These are phyloP conservation scores for Esox niger DNA, from an alignment of 2,113 vertebrate species.

Conservation along the genomic window DNA sequence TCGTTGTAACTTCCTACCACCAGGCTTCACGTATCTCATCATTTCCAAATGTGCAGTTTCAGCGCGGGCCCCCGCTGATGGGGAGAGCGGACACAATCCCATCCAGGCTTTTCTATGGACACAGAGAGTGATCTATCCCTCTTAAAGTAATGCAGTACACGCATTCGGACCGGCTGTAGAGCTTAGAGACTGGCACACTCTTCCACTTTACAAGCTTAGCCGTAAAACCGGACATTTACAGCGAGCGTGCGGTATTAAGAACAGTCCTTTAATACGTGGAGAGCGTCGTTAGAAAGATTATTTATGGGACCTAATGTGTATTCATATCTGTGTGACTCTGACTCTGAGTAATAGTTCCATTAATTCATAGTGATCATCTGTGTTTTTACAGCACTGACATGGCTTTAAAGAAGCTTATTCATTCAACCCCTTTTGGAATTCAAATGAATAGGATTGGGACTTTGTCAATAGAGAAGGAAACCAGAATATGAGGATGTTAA, in stretches of 20 bases:
- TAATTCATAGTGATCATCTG: conserved; percentile 52
- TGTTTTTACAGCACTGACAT: conserved; percentile 21
- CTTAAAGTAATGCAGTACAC: conserved; percentile 60
- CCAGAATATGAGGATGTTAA: not conserved
- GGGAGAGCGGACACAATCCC: conserved; percentile 31
- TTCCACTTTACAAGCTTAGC: conserved; percentile 53
- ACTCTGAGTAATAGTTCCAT: conserved; percentile 28
- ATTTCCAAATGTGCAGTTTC: conserved; percentile 59
- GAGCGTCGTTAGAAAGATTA: conserved; percentile 12
- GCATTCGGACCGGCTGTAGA: conserved; percentile 44
- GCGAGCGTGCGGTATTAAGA: conserved; percentile 53
- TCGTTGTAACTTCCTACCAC: conserved; percentile 51
- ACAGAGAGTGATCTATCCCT: conserved; percentile 49
- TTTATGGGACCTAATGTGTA: conserved; percentile 56
- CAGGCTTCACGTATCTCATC: conserved; percentile 40
- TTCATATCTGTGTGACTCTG: conserved; percentile 38
- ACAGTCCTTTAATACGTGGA: conserved; percentile 15
- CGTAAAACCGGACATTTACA: conserved; percentile 56
- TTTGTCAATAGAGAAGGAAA: not conserved
- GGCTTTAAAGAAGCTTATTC: conserved; percentile 24
- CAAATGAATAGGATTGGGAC: conserved; percentile 14
- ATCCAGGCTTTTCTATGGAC: conserved; percentile 52
- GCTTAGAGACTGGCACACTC: conserved; percentile 56
- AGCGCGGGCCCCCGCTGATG: conserved; percentile 44
- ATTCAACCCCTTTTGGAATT: conserved; percentile 20